A percentile compares a stretch with the other conserved stretches of the same genome.
Evolutionary conservation across 2,797 vertebrate genomes (phyloP).

Genomic region (Harpagifer antarcticus): DNA sequence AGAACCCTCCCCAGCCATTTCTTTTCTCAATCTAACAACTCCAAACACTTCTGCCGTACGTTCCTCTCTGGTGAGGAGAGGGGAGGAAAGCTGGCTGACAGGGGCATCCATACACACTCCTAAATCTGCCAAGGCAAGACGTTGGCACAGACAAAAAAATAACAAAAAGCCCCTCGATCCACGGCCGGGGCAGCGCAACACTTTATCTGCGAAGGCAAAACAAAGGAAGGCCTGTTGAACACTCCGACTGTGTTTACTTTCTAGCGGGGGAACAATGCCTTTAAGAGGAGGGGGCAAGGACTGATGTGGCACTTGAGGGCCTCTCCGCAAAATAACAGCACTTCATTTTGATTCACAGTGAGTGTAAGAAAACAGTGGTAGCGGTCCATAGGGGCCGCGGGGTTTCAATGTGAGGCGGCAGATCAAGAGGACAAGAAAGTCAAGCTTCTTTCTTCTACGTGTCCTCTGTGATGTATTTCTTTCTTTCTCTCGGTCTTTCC

Average conservation of each 20-base stretch:
- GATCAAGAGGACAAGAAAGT: conserved; percentile 31
- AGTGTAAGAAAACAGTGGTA: conserved; percentile 69
- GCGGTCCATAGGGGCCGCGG: conserved; percentile 21
- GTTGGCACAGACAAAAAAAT: conserved; percentile 71
- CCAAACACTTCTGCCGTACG: conserved; percentile 21
- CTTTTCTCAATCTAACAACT: conserved; percentile 32
- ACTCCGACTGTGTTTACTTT: conserved; percentile 73
- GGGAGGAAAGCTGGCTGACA: conserved; percentile 68
- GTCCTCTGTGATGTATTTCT: neutral
- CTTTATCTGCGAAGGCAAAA: conserved; percentile 74
- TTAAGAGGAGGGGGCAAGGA: conserved; percentile 64
- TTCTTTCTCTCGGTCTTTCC: neutral
- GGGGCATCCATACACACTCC: conserved; percentile 64
- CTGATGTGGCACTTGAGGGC: conserved; percentile 71
- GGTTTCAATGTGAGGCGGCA: conserved; percentile 28
- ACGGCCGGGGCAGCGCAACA: conserved; percentile 46
- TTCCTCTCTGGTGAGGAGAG: conserved; percentile 32
- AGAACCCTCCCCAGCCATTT: conserved; percentile 43
- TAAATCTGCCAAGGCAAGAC: conserved; percentile 73
- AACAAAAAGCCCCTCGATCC: conserved; percentile 63
- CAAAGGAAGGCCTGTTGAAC: conserved; percentile 73
- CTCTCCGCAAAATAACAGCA: conserved; percentile 47
- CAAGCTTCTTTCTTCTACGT: neutral
- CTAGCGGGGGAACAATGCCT: conserved; percentile 72
- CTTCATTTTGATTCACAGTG: conserved; percentile 67